phyloP scores from a whole-genome alignment of 2,113 vertebrate genomes.

The Cricetomys ansorgei region DNA sequence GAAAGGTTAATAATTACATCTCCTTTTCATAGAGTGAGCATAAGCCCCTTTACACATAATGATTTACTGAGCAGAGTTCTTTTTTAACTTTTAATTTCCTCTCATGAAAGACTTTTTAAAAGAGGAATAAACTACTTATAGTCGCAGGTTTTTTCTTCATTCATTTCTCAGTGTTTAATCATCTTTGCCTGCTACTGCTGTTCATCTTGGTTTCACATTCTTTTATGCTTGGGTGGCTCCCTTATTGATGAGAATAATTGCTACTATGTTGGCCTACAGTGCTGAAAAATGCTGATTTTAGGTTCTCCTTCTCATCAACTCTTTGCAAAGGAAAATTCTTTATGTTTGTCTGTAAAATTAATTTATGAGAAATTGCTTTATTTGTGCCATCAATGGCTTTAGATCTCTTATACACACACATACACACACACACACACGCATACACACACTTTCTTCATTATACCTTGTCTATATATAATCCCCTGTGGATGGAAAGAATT shows the following conservation, averaged over 20 bases:
- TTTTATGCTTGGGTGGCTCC: neutral
- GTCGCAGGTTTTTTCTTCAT: neutral
- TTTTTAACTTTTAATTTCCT: conserved; percentile 45
- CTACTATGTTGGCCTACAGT: neutral
- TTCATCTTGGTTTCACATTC: neutral
- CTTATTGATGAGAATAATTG: conserved; percentile 29
- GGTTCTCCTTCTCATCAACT: neutral
- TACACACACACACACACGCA: neutral
- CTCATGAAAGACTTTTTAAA: neutral
- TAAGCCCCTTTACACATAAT: neutral
- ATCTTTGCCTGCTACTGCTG: neutral
- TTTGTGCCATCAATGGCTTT: neutral
- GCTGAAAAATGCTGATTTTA: conserved; percentile 43
- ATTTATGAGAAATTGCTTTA: neutral
- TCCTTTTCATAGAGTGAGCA: neutral
- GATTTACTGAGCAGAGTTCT: neutral
- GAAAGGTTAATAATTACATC: neutral
- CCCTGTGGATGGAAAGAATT: neutral
- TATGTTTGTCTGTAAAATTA: conserved; percentile 30
- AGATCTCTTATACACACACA: neutral
- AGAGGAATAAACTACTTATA: neutral
- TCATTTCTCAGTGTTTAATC: neutral
- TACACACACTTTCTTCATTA: neutral
- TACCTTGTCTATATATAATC: neutral
- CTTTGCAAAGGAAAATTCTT: neutral